phyloP scores from a whole-genome alignment of 2,113 vertebrate genomes.

The Ictidomys tridecemlineatus region DNA sequence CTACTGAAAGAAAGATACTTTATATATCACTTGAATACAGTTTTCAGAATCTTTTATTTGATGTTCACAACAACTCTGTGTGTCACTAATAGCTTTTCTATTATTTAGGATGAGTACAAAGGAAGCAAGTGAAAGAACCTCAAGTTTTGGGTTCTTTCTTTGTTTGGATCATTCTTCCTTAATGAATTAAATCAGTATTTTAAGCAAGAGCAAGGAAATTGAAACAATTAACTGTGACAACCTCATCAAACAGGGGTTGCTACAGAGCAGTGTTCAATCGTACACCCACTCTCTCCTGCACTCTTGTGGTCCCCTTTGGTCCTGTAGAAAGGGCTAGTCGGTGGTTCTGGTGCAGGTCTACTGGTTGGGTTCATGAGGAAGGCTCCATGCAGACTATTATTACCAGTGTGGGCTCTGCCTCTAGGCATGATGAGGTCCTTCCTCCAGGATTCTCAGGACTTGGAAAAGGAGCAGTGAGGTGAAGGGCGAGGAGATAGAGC shows the following conservation, averaged over 20 bases:
- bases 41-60: not conserved
- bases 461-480: not conserved
- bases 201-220: conserved; percentile 18
- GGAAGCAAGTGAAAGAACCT: not conserved
- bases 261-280: not conserved
- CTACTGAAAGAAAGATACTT: not conserved
- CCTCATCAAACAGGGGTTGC: not conserved
- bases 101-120: not conserved
- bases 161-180: not conserved
- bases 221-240: not conserved
- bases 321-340: not conserved
- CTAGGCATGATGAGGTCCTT: not conserved
- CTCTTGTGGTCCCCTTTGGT: not conserved
- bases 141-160: not conserved
- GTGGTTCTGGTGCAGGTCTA: too few species aligned
- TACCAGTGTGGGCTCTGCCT: not conserved
- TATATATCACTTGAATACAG: not conserved
- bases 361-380: not conserved
- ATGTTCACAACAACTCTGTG: not conserved
- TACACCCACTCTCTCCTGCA: not conserved
- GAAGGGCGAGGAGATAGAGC: not conserved
- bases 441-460: not conserved
- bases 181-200: conserved; percentile 36
- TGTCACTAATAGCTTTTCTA: not conserved
- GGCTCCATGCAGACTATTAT: not conserved